Percentiles rank a stretch among this genome's conserved stretches.
These are phyloP conservation scores for Lordiphosa mommai DNA, from an alignment of 1,140 invertebrate genomes.

Conservation along the genomic window DNA sequence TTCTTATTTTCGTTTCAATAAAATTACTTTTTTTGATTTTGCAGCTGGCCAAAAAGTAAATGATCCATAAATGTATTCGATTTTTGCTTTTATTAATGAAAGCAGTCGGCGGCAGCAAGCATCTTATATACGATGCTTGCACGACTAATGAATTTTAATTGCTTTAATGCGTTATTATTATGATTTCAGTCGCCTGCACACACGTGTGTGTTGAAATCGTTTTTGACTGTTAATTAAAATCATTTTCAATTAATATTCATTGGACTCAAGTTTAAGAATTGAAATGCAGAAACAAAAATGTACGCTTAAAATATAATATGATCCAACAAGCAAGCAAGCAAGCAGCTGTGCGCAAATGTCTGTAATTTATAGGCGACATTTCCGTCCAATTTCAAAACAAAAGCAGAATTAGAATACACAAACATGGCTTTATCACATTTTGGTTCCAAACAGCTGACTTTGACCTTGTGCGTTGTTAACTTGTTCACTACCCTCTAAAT, in stretches of 20 bases:
- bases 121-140: background rate
- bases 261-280: slow-evolving; percentile 11
- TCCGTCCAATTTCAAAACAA: slow-evolving; percentile 43
- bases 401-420: slow-evolving; percentile 45
- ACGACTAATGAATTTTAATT: slow-evolving; percentile 53
- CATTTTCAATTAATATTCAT: slow-evolving; percentile 45
- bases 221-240: slow-evolving; percentile 48
- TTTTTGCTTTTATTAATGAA: slow-evolving; percentile 36
- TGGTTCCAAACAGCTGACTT: slow-evolving; percentile 53
- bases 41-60: slow-evolving; percentile 4
- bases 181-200: slow-evolving; percentile 12
- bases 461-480: slow-evolving; percentile 37
- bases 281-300: slow-evolving; percentile 3
- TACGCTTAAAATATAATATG: slow-evolving; percentile 1
- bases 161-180: slow-evolving; percentile 13
- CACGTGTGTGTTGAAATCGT: slow-evolving; percentile 18
- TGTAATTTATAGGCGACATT: slow-evolving; percentile 40
- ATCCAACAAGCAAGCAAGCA: slow-evolving; percentile 2
- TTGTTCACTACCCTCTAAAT: slow-evolving; percentile 1
- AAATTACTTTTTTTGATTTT: background rate
- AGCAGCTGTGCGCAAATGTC: slow-evolving; percentile 25
- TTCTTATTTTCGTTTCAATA: background rate
- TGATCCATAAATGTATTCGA: slow-evolving; percentile 9
- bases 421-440: slow-evolving; percentile 21
- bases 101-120: slow-evolving; percentile 2